phyloP scores from a whole-genome alignment of 2,113 vertebrate species.

The Dasyprocta punctata region DNA sequence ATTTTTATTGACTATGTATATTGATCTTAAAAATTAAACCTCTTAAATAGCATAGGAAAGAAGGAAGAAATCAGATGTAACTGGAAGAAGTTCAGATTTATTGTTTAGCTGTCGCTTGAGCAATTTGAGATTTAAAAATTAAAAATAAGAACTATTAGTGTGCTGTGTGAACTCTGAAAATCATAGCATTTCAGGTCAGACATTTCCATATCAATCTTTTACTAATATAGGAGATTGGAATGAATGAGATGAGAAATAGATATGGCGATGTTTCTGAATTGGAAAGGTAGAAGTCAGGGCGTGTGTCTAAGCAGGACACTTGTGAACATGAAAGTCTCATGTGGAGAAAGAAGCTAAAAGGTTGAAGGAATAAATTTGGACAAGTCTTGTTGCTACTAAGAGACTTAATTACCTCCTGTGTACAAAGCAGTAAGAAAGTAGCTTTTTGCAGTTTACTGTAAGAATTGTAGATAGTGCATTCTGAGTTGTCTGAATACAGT shows the following conservation, averaged over 20 bases:
- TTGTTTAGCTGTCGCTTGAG: background rate
- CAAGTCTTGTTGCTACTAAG: background rate
- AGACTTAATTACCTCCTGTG: background rate
- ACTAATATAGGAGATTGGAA: background rate
- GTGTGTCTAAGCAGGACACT: background rate
- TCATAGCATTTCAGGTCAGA: background rate
- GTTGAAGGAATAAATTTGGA: background rate
- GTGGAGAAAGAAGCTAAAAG: background rate
- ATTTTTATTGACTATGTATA: background rate
- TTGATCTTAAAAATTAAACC: slow-evolving; percentile 39
- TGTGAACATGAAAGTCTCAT: background rate
- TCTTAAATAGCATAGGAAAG: slow-evolving; percentile 15
- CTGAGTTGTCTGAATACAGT: background rate
- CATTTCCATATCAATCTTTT: slow-evolving; percentile 46
- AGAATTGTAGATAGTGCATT: background rate
- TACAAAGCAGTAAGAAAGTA: background rate
- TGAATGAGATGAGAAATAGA: slow-evolving; percentile 17
- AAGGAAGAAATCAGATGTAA: slow-evolving; percentile 1
- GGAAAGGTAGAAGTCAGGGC: background rate
- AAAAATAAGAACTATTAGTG: background rate
- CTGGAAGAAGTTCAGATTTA: background rate
- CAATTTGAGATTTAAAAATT: background rate
- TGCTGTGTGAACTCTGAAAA: background rate
- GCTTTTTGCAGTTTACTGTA: background rate
- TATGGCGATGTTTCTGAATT: background rate